Evolutionary conservation across 37 sponge, comb jelly and placozoan species (phyloP), one percentile per base, ranked within the genome.

Genomic region (Sycon ciliatum): DNA sequence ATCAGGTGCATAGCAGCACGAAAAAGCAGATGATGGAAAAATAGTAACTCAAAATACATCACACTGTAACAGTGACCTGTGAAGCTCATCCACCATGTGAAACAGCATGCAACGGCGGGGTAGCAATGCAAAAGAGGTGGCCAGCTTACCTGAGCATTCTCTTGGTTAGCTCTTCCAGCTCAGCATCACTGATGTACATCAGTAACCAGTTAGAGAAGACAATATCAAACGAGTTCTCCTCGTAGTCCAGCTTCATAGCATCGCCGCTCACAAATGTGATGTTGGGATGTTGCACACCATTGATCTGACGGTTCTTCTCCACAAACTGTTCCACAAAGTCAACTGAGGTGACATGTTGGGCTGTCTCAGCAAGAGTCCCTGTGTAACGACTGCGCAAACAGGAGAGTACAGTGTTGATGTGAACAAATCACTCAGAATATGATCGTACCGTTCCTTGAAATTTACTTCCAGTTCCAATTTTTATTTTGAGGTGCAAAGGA

Each of bases 161-260:
- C 3, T 28, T 34, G 22, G 62, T 29, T 23, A 78, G 55, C n/a
- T 57, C 11, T 22, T 55, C 38, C 18, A 78, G 69, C 31, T 83
- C 84, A 42, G 6, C 64, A 79, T 83, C 84, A 40, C 56, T 68
- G 9, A 83, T 54, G 46, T 83, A 83, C 79, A 83, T 83, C 22
- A 83, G 70, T 5, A 83, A 68, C 84, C 84, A 83, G 37, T 75
- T 72, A 18, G 84, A 78, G n/a, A 83, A 83, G 3, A 83, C 64
- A 23, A 83, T 23, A 73, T 83, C 79, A 73, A 71, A 79, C 30
- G 55, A 62, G 20, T 18, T 32, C 18, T 32, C 32, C 2, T 75
- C 39, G 28, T 46, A 69, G 38, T 67, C 63, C 31, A 83, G 57
- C 36, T 72, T 42, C n/a, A 69, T 74, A 3, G 67, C 84, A 78